Percentiles rank a stretch among this genome's conserved stretches.
phyloP scores from a whole-genome alignment of 2,888 invertebrate species.

The Nematopogon swammerdamellus region DNA sequence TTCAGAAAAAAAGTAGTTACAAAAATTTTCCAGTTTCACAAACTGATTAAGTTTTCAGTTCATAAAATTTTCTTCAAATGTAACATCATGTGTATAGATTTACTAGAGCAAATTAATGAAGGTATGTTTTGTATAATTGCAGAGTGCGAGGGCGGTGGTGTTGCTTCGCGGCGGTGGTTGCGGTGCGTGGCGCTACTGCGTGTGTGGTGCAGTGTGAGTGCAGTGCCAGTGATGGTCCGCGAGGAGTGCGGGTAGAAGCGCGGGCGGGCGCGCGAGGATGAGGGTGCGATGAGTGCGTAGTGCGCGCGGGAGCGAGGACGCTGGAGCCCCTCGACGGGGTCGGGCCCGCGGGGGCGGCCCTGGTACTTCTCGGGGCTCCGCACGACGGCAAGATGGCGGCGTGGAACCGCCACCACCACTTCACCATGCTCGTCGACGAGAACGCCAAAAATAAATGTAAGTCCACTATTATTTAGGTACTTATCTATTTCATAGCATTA shows the following conservation, averaged over 20 bases:
- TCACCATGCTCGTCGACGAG: constrained; percentile 66
- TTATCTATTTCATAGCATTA: too few relatives aligned
- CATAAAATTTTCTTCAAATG: too few relatives aligned
- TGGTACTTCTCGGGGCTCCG: constrained; percentile 57
- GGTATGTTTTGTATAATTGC: too few relatives aligned
- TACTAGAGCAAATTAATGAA: too few relatives aligned
- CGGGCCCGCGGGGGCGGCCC: constrained; percentile 59
- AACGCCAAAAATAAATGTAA: constrained; percentile 68
- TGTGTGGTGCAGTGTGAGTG: constrained; percentile 42
- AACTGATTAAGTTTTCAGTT: too few relatives aligned
- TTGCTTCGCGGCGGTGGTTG: constrained; percentile 7
- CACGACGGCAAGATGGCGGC: constrained; percentile 64
- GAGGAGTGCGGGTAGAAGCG: constrained; percentile 26
- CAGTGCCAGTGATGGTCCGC: constrained; percentile 33
- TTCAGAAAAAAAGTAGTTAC: too few relatives aligned
- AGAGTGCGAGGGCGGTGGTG: too few relatives aligned
- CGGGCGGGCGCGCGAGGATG: constrained; percentile 25
- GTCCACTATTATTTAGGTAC: too few relatives aligned
- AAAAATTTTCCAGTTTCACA: too few relatives aligned
- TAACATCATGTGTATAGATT: too few relatives aligned
- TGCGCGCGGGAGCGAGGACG: constrained; percentile 39
- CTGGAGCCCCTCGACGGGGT: constrained; percentile 63
- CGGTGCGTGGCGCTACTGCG: too few relatives aligned
- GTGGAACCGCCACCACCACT: constrained; percentile 74
- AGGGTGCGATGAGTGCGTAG: constrained; percentile 53